phyloP scores from a whole-genome alignment of 1,140 invertebrate species.

The Pemphigus obesinymphae region DNA sequence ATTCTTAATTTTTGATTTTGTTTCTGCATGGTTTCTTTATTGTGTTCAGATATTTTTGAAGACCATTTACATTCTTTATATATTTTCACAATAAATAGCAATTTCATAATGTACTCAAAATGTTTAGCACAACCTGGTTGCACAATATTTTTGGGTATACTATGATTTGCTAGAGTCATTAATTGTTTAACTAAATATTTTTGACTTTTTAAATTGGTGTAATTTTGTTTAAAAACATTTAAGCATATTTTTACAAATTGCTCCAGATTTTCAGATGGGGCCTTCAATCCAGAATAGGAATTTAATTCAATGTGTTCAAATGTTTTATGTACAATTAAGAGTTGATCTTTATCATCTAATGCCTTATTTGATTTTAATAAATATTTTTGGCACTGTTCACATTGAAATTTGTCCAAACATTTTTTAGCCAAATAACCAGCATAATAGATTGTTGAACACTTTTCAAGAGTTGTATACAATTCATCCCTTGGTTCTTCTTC shows the following conservation, averaged over 20 bases:
- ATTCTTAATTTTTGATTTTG: background rate
- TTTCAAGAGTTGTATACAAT: background rate
- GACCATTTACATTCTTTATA: background rate
- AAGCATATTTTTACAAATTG: background rate
- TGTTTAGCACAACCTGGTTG: background rate
- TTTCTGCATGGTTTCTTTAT: background rate
- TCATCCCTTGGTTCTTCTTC: no score
- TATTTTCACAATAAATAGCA: background rate
- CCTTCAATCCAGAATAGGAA: background rate
- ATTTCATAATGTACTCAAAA: background rate
- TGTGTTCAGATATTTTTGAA: background rate
- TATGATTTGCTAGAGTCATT: background rate
- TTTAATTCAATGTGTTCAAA: background rate
- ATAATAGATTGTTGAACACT: background rate
- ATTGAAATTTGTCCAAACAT: no score
- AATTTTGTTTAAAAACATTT: background rate
- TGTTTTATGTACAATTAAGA: background rate
- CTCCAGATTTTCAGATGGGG: background rate
- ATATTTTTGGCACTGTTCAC: background rate
- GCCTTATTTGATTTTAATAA: background rate
- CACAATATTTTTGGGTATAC: background rate
- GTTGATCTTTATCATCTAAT: background rate
- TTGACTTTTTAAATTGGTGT: background rate
- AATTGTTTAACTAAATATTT: background rate
- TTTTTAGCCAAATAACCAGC: no score